Percentiles rank a stretch among this genome's conserved stretches.
Evolutionary conservation across 2,113 vertebrate genomes (phyloP).

Genomic region (Rhynchomys soricoides): DNA sequence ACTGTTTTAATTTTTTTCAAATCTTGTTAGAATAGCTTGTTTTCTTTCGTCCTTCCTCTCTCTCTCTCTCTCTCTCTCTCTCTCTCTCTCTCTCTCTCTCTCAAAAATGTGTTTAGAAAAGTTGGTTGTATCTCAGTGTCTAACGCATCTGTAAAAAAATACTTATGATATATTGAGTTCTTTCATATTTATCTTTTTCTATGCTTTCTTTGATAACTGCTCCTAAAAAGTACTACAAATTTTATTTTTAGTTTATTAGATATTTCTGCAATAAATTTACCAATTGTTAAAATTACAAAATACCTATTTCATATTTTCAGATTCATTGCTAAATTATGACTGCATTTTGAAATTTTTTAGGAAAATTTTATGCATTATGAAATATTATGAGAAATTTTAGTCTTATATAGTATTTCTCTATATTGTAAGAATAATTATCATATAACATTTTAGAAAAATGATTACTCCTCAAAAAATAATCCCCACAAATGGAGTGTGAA

Average conservation of each 20-base stretch:
- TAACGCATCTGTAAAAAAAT: not conserved
- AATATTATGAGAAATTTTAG: not conserved
- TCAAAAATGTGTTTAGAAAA: conserved; percentile 3
- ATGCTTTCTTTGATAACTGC: conserved; percentile 8
- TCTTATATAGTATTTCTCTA: not conserved
- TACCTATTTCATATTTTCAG: not conserved
- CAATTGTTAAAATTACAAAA: conserved; percentile 40
- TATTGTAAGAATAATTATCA: not conserved
- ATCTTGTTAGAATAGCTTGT: not conserved
- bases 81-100: too few relatives aligned
- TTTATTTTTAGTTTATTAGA: conserved; percentile 36
- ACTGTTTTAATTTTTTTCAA: not conserved
- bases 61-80: not conserved
- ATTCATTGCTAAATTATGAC: conserved; percentile 23
- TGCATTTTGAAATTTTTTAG: not conserved
- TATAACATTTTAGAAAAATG: conserved; percentile 24
- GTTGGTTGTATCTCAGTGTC: not conserved
- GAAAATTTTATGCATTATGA: not conserved
- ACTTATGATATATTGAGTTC: not conserved
- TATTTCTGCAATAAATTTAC: not conserved
- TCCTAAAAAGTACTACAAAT: not conserved
- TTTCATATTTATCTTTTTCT: not conserved
- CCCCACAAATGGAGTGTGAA: not conserved
- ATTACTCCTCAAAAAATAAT: not conserved
- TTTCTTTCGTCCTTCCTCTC: not conserved